phyloP scores from a whole-genome alignment of 2,113 vertebrate species.

The Crotalus helleri region DNA sequence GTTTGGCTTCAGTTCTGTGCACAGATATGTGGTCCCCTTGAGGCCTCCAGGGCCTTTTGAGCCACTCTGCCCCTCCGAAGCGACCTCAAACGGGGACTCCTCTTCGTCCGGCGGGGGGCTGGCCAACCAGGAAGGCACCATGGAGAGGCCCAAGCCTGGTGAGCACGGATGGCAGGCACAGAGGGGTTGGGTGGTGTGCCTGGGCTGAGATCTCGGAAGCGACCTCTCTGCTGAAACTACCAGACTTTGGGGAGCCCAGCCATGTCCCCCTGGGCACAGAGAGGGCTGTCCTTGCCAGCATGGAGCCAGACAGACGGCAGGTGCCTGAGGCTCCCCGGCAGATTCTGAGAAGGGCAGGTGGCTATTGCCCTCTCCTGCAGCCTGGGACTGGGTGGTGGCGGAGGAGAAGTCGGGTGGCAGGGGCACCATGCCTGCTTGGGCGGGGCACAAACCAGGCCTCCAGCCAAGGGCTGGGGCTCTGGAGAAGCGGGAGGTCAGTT shows the following conservation, averaged over 20 bases:
- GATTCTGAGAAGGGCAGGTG: background rate
- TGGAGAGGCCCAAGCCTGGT: conserved; percentile 87
- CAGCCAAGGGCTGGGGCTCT: background rate
- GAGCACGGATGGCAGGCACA: background rate
- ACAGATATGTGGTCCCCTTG: conserved; percentile 71
- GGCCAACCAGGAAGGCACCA: conserved; percentile 86
- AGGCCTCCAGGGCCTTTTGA: conserved; percentile 75
- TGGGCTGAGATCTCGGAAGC: background rate
- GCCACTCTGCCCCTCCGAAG: conserved; percentile 73
- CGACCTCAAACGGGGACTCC: conserved; percentile 76
- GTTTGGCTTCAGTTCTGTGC: background rate
- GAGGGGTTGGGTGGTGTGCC: background rate
- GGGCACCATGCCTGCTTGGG: background rate
- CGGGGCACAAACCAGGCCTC: background rate
- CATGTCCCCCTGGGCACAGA: background rate
- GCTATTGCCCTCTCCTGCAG: background rate
- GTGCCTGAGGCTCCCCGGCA: background rate
- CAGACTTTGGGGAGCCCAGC: background rate
- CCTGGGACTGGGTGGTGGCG: background rate
- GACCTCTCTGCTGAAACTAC: too few relatives aligned
- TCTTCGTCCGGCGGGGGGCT: conserved; percentile 80
- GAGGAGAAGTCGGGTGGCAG: background rate
- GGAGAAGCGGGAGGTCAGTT: too few relatives aligned
- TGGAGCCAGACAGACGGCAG: background rate
- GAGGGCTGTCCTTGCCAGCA: background rate